phyloP scores from a whole-genome alignment of 1,140 invertebrate genomes.

The Geopemphigus sp. region DNA sequence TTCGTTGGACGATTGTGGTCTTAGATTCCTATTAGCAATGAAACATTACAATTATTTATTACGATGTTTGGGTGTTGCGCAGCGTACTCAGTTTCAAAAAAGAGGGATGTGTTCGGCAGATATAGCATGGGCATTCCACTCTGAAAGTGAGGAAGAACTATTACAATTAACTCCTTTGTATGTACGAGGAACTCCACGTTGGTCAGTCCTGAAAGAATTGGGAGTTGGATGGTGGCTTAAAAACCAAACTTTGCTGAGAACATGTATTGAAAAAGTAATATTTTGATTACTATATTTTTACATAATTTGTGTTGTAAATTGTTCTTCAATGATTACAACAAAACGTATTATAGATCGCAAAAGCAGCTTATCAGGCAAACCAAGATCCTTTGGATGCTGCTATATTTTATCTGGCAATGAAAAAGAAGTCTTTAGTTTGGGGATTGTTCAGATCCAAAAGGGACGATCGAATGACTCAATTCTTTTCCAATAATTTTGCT shows the following conservation, averaged over 20 bases:
- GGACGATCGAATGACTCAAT: constrained; percentile 89
- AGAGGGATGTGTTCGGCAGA: constrained; percentile 89
- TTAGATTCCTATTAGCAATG: constrained; percentile 94
- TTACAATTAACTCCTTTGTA: constrained; percentile 86
- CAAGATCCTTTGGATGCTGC: constrained; percentile 97
- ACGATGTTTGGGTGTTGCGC: constrained; percentile 82
- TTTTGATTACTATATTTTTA: not conserved
- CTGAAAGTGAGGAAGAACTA: constrained; percentile 94
- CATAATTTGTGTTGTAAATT: not conserved
- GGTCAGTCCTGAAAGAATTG: constrained; percentile 88
- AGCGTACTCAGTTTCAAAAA: constrained; percentile 81
- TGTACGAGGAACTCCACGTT: constrained; percentile 78
- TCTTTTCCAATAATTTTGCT: constrained; percentile 93
- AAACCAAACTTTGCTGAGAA: constrained; percentile 77
- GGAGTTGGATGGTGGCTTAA: constrained; percentile 94
- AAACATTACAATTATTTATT: constrained; percentile 96
- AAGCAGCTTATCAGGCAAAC: constrained; percentile 81
- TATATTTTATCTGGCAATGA: constrained; percentile 97
- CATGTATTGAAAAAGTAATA: constrained; percentile 80
- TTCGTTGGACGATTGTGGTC: constrained; percentile 94
- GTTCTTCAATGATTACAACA: not conserved
- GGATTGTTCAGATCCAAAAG: constrained; percentile 86
- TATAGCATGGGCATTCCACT: constrained; percentile 98
- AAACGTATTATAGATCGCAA: constrained; percentile 66
- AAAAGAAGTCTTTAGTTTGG: constrained; percentile 95